A percentile compares a stretch with the other conserved stretches of the same genome.
phyloP scores from a whole-genome alignment of 2,113 vertebrate species.

The Poecile atricapillus region DNA sequence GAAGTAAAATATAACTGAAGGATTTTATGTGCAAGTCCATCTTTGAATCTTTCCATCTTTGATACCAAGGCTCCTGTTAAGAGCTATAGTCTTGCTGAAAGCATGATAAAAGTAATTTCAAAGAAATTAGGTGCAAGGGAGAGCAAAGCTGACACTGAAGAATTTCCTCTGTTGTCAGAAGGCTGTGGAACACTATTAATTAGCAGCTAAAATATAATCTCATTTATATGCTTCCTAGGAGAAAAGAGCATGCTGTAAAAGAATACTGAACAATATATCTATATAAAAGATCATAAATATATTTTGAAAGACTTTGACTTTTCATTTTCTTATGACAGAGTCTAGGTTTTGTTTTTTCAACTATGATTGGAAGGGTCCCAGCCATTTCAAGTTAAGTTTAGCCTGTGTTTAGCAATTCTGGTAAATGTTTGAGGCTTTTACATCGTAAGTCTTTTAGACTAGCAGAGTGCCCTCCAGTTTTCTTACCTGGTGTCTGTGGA shows the following conservation, averaged over 20 bases:
- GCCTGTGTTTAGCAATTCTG: background rate
- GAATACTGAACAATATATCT: background rate
- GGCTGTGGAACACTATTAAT: slow-evolving; percentile 6
- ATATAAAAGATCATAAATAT: background rate
- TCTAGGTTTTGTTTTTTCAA: background rate
- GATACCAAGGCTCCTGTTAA: background rate
- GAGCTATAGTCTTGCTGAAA: background rate
- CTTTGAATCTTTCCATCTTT: background rate
- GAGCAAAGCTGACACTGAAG: background rate
- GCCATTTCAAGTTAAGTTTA: background rate
- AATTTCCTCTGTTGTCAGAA: slow-evolving; percentile 13
- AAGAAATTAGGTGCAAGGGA: background rate
- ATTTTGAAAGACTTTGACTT: background rate
- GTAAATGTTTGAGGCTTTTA: background rate
- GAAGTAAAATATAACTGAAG: background rate
- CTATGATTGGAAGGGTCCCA: background rate
- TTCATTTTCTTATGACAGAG: background rate
- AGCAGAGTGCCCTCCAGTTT: background rate
- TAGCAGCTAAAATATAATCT: slow-evolving; percentile 22
- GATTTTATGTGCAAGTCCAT: background rate
- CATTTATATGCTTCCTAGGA: background rate
- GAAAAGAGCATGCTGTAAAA: background rate
- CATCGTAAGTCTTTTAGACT: background rate
- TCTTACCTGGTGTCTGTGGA: background rate
- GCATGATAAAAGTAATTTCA: background rate